Percentiles rank a stretch among this genome's conserved stretches.
These are phyloP conservation scores for Drosophila kuntzei DNA, from an alignment of 2,888 invertebrate species.

Conservation along the genomic window DNA sequence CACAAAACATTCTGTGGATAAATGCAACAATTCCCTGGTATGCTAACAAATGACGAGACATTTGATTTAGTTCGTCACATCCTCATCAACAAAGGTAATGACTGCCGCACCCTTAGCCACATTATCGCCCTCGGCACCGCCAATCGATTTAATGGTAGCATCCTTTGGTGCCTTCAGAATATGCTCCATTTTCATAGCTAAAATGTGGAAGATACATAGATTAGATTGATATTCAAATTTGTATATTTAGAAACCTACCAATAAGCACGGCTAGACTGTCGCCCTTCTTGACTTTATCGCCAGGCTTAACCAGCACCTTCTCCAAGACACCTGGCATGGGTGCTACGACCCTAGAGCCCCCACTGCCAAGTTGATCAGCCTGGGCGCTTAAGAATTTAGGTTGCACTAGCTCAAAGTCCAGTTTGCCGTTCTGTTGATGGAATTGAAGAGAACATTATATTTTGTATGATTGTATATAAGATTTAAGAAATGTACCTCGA, in stretches of 20 bases:
- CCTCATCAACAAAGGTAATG: slow-evolving; percentile 86
- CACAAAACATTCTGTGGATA: slow-evolving; percentile 54
- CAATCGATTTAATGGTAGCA: slow-evolving; percentile 91
- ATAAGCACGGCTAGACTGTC: slow-evolving; percentile 97
- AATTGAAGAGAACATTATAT: neutral
- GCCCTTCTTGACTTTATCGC: slow-evolving; percentile 93
- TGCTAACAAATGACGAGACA: slow-evolving; percentile 11
- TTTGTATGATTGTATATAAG: neutral
- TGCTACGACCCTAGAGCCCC: slow-evolving; percentile 89
- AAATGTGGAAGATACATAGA: neutral
- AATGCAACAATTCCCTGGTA: slow-evolving; percentile 76
- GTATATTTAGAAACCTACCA: slow-evolving; percentile 57
- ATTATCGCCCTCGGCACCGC: slow-evolving; percentile 91
- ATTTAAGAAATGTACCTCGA: slow-evolving; percentile 85
- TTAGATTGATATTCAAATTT: neutral
- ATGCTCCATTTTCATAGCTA: slow-evolving; percentile 99
- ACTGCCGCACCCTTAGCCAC: slow-evolving; percentile 91
- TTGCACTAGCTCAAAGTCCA: slow-evolving; percentile 88
- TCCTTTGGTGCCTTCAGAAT: slow-evolving; percentile 93
- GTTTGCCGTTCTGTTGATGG: slow-evolving; percentile 88
- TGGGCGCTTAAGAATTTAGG: slow-evolving; percentile 87
- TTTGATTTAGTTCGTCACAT: slow-evolving; percentile 33
- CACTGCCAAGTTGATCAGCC: slow-evolving; percentile 82
- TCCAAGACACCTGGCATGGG: slow-evolving; percentile 99
- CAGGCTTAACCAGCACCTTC: slow-evolving; percentile 93